Conservation (phyloP, 2,888 invertebrate genomes). For the Macaria notata region DNA sequence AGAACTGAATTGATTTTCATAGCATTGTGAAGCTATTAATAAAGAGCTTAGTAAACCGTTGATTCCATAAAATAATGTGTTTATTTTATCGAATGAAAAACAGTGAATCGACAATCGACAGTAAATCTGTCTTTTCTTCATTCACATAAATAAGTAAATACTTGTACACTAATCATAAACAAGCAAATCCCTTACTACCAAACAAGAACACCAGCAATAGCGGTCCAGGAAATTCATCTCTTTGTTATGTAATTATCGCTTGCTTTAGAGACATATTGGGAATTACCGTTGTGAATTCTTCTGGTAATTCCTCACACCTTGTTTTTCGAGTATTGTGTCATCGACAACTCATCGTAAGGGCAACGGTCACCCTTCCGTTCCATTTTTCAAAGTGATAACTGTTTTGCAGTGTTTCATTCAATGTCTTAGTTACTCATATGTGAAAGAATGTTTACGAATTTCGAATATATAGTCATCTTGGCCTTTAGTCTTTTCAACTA, state of each 20-base stretch:
- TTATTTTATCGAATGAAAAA: background rate
- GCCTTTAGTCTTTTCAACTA: too few relatives aligned
- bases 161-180: conserved; percentile 16
- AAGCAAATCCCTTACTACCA: background rate
- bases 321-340: conserved; percentile 8
- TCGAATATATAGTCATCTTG: too few relatives aligned
- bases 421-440: too few relatives aligned
- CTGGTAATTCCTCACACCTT: conserved; percentile 20
- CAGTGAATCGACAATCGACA: background rate
- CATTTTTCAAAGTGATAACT: background rate
- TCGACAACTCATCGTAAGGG: conserved; percentile 7
- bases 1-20: too few relatives aligned
- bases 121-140: background rate
- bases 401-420: background rate
- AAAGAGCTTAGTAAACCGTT: too few relatives aligned
- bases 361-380: conserved; percentile 18
- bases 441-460: too few relatives aligned
- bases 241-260: conserved; percentile 30
- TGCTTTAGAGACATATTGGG: conserved; percentile 22
- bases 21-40: too few relatives aligned
- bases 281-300: conserved; percentile 20
- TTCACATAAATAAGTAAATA: conserved; percentile 32
- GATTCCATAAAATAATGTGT: too few relatives aligned
- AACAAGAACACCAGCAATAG: conserved; percentile 25
- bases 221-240: conserved; percentile 25